Base-by-base conservation (phyloP, 2,797 vertebrate genomes). In the Pteronotus mesoamericanus region DNA sequence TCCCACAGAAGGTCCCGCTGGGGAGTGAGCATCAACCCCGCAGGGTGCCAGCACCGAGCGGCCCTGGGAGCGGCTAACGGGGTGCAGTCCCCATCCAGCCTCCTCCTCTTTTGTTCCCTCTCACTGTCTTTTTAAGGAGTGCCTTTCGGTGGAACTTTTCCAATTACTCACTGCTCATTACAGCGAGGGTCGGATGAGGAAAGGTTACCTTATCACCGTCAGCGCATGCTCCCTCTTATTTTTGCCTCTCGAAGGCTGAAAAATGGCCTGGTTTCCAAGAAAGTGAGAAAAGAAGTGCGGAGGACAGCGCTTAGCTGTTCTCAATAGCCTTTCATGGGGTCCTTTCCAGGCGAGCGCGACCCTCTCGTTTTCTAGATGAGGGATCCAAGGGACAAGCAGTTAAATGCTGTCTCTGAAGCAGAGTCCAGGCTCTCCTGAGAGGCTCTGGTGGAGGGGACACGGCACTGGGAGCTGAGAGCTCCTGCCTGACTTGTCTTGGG, bases 221-320 rank as follows among this genome's bases (percentile, higher is more conserved):
- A 42, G 84, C 0, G 8, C 64, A 22, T 39, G 5, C 9, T 78
- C 32, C 69, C 74, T 96, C 55, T 84, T 78, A 26, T 34, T 42
- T 51, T 34, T 82, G 94, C 79, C 87, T 94, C 94, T 55, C 18
- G 29, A 85, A 92, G 77, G 88, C 94, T 94, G 95, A 86, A 71
- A 94, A 71, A 89, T 42, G 82, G 84, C 88, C 78, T 19, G 82
- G 87, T 64, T 93, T 92, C 82, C 26, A 19, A 42, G 92, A 59
- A 77, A 74, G 88, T 6, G 68, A 77, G 77, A 9, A 11, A 37
- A 68, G 88, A 61, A 46, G 84, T 4, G 6, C 1, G 2, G 80
- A 69, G 82, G 66, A 53, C 1, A 9, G 96, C 2, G 0, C 55
- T 89, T 19, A 48, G 87, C 92, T 75, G 51, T 57, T 72, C 89